Percentiles rank a stretch among this genome's conserved stretches.
Evolutionary conservation across 1,140 invertebrate genomes (phyloP).

Genomic region (Drosophila nigromelanica): DNA sequence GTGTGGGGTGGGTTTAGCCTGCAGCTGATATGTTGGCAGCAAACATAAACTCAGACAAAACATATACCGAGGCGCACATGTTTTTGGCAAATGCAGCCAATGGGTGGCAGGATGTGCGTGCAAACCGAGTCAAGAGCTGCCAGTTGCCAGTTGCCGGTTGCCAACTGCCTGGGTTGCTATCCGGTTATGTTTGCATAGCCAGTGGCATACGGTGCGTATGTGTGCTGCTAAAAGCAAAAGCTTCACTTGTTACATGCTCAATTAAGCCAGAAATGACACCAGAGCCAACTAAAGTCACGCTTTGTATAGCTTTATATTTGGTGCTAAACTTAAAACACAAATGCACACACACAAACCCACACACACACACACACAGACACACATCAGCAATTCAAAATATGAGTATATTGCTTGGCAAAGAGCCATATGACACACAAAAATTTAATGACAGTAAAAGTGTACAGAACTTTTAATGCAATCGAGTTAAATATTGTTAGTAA

Average conservation of each 20-base stretch:
- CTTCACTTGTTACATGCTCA: conserved; percentile 74
- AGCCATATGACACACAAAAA: conserved; percentile 15
- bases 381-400: conserved; percentile 1
- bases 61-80: conserved; percentile 44
- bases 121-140: conserved; percentile 17
- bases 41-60: conserved; percentile 65
- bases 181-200: conserved; percentile 61
- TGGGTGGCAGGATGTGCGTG: conserved; percentile 21
- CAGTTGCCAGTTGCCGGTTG: conserved; percentile 17
- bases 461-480: conserved; percentile 6
- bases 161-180: conserved; percentile 18
- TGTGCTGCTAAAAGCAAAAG: conserved; percentile 59
- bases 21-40: conserved; percentile 50
- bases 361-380: neutral
- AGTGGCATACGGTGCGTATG: conserved; percentile 26
- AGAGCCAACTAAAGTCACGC: conserved; percentile 74
- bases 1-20: conserved; percentile 27
- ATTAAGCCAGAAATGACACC: conserved; percentile 77
- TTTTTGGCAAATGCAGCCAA: conserved; percentile 46
- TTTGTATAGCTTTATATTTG: conserved; percentile 66
- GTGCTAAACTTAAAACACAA: conserved; percentile 36
- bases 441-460: conserved; percentile 10
- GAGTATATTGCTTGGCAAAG: conserved; percentile 17
- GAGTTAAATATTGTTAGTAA: too few relatives aligned
- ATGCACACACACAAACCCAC: conserved; percentile 3